Base-by-base conservation (phyloP, 2,888 invertebrate species). In the Plagodis dolabraria region DNA sequence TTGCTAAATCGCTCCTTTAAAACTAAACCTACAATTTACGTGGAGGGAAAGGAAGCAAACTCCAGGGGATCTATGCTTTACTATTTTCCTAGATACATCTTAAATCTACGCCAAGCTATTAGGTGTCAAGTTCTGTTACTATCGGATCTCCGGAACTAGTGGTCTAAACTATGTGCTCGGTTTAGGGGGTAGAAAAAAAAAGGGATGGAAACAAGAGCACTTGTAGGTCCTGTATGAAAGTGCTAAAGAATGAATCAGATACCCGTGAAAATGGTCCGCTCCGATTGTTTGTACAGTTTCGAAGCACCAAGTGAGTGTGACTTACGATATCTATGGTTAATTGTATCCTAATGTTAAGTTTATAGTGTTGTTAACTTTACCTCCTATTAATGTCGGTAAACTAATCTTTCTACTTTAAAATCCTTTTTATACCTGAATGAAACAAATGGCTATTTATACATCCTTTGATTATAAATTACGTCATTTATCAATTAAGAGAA, bases 241-340 rank as follows among this genome's bases (percentile, higher is more conserved):
- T 67, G 65, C 59, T 61, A 62, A 53, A 64, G 63, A 51, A 80
- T 76, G 69, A 76, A 12, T 47, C 72, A 64, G 72, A 73, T 69
- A 53, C 53, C 64, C 56, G 68, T 73, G 72, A 70, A 64, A 59
- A 67, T 74, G 70, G 67, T 56, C 57, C 66, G 69, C 69, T 49
- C 33, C 33, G 52, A 46, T 66, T 80, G 78, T 76, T 83, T 87
- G 82, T 89, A 89, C 86, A 87, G 76, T 79, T 73, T 77, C 65
- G 71, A 87, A 88, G 86, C 83, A 80, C 78, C 71, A 79, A 77
- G 82, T 88, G 84, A 80, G 79, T 85, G 83, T 84, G 75, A 76
- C 80, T 86, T 92, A 92, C 92, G 92, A 92, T 92, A 87, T 92
- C 92, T 92, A 92, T 92, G 92, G 92, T 92, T 90, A 89, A 76